Conservation (phyloP, 2,797 vertebrate genomes). For the Ispidina lecontei region DNA sequence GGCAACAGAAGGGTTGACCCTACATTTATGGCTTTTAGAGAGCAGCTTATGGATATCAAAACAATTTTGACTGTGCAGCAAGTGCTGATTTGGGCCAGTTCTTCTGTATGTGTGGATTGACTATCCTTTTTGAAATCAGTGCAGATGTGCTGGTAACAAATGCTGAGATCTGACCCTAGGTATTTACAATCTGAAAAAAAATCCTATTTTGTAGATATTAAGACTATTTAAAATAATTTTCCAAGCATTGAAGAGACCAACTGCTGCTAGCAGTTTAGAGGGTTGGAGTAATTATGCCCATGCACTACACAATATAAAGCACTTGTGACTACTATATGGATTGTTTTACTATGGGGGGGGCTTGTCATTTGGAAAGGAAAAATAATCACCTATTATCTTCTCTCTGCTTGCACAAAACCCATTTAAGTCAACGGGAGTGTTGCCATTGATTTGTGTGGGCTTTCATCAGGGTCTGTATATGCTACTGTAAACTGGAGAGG, state of each 20-base stretch:
- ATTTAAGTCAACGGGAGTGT: background rate
- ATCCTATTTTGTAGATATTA: background rate
- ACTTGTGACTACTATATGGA: background rate
- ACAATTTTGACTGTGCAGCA: background rate
- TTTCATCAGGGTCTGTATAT: background rate
- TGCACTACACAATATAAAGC: conserved; percentile 5
- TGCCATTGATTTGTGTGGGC: conserved; percentile 37
- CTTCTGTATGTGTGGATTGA: background rate
- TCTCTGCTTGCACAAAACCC: background rate
- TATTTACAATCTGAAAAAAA: background rate
- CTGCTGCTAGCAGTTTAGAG: conserved; percentile 15
- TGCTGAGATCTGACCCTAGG: background rate
- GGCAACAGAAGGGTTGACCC: background rate
- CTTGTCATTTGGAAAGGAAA: background rate
- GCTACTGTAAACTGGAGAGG: background rate
- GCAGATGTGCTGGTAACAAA: background rate
- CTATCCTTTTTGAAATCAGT: background rate
- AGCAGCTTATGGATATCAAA: background rate
- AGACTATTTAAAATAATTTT: conserved; percentile 47
- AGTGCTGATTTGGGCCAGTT: background rate
- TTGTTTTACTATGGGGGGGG: background rate
- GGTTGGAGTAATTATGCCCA: conserved; percentile 37
- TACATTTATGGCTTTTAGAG: background rate
- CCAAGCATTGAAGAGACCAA: conserved; percentile 8
- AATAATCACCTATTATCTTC: conserved; percentile 38